Conservation (phyloP, 2,888 invertebrate genomes). For the Lithosia quadra region DNA sequence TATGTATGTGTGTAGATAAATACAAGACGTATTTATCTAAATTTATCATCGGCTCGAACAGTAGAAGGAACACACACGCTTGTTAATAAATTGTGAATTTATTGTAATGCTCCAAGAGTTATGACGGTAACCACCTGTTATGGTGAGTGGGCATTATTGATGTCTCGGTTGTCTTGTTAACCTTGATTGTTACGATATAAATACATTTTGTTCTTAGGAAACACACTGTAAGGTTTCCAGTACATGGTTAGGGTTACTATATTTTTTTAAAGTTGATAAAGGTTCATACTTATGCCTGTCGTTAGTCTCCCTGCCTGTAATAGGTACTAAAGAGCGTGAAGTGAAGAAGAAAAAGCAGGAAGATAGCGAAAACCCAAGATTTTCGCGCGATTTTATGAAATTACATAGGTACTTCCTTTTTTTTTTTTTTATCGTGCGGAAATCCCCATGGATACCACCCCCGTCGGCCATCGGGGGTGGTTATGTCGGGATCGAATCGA, state of each 20-base stretch:
- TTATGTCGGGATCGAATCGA: no score
- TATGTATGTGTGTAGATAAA: no score
- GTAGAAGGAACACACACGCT: slow-evolving; percentile 1
- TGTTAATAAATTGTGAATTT: slow-evolving; percentile 7
- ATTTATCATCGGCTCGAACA: background rate
- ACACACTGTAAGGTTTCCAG: background rate
- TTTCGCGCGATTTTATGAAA: no score
- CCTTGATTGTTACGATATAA: no score
- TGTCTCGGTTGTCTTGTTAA: background rate
- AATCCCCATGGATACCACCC: no score
- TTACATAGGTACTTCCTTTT: no score
- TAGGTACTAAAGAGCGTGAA: no score
- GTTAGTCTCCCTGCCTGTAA: no score
- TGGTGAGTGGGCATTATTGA: background rate
- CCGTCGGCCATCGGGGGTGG: no score
- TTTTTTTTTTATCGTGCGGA: no score
- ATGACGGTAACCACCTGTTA: slow-evolving; percentile 25
- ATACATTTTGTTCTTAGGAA: background rate
- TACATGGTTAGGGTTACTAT: background rate
- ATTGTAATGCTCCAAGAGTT: slow-evolving; percentile 6
- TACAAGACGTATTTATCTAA: background rate
- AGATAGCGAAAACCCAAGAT: background rate
- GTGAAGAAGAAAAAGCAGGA: no score
- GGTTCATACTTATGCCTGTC: background rate
- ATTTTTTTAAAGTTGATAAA: background rate